Percentiles rank a stretch among this genome's conserved stretches.
These are phyloP conservation scores for Stomorhina lunata DNA, from an alignment of 2,888 invertebrate genomes.

Conservation along the genomic window DNA sequence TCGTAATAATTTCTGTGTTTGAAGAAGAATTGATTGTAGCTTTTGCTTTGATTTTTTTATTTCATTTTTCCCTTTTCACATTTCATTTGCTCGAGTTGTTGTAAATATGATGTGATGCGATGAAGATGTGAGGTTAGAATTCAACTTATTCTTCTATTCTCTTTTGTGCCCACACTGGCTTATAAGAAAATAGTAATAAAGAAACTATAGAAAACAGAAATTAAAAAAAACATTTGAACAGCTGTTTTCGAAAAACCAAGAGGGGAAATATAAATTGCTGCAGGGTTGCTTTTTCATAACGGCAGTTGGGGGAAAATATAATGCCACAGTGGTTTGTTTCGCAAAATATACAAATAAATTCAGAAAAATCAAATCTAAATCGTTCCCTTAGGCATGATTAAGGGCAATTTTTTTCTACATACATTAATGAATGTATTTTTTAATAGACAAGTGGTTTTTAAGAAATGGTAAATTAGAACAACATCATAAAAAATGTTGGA, in stretches of 20 bases:
- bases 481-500: too few relatives aligned
- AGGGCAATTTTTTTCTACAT: too few relatives aligned
- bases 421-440: too few relatives aligned
- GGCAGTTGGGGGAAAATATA: neutral
- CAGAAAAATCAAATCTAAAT: too few relatives aligned
- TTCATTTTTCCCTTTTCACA: slow-evolving; percentile 20
- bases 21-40: slow-evolving; percentile 16
- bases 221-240: slow-evolving; percentile 37
- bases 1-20: slow-evolving; percentile 32
- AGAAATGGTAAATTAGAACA: too few relatives aligned
- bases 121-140: slow-evolving; percentile 68
- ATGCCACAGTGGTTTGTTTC: neutral
- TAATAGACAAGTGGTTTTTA: too few relatives aligned
- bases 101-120: slow-evolving; percentile 19
- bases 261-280: slow-evolving; percentile 15
- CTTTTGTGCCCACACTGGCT: slow-evolving; percentile 55
- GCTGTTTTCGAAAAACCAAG: slow-evolving; percentile 60
- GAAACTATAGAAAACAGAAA: neutral
- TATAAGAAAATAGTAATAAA: slow-evolving; percentile 33
- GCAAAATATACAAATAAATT: too few relatives aligned
- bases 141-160: slow-evolving; percentile 20
- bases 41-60: slow-evolving; percentile 33
- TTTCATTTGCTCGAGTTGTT: slow-evolving; percentile 19
- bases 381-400: too few relatives aligned
- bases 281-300: slow-evolving; percentile 51